Evolutionary conservation across 2,888 invertebrate genomes (phyloP).

Genomic region (Acleris holmiana): DNA sequence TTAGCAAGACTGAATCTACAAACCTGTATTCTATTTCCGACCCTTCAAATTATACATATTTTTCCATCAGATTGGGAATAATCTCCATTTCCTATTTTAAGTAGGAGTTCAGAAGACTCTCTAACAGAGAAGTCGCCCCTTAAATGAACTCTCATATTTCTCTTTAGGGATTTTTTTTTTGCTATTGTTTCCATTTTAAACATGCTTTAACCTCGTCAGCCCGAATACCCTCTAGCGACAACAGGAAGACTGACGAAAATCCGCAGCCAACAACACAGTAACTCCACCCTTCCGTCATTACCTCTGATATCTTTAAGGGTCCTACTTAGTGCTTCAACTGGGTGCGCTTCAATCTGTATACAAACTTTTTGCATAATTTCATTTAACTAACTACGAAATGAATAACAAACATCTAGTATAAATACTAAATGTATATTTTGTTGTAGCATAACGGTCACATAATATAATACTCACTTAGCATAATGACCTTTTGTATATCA

Average conservation of each 20-base stretch:
- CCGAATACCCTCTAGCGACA: constrained; percentile 32
- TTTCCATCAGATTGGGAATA: not conserved
- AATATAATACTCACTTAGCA: too few relatives aligned
- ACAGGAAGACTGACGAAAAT: constrained; percentile 40
- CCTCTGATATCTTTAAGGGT: constrained; percentile 38
- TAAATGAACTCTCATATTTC: constrained; percentile 40
- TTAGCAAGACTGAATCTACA: constrained; percentile 19
- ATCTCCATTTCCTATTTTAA: constrained; percentile 40
- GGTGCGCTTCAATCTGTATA: too few relatives aligned
- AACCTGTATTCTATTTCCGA: not conserved
- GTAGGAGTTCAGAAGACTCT: too few relatives aligned
- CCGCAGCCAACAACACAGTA: too few relatives aligned
- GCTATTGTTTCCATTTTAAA: constrained; percentile 41
- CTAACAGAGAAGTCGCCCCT: constrained; percentile 28
- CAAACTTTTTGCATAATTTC: too few relatives aligned
- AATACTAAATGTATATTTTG: too few relatives aligned
- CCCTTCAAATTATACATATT: not conserved
- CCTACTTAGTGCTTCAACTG: constrained; percentile 36
- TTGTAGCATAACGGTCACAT: too few relatives aligned
- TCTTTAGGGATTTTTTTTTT: constrained; percentile 19
- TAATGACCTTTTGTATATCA: too few relatives aligned
- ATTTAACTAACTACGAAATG: too few relatives aligned
- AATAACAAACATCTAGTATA: too few relatives aligned
- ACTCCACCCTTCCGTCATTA: constrained; percentile 37
- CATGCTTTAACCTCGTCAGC: constrained; percentile 46